Conservation (phyloP, 1,140 invertebrate genomes). For the Holcopasites calliopsidis region DNA sequence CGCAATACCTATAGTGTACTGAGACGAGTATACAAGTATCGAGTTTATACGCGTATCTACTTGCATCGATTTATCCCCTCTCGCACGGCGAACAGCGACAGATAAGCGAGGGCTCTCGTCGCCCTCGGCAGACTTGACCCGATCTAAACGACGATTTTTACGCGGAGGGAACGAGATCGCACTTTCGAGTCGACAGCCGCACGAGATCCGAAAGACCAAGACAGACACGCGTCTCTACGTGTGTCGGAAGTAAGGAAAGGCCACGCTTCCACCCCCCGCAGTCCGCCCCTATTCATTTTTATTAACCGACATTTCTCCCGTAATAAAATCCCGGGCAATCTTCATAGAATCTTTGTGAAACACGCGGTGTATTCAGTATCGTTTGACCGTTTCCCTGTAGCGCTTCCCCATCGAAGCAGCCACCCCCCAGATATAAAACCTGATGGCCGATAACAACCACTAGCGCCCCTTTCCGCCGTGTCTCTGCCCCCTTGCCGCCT, state of each 20-base stretch:
- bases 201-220: constrained; percentile 51
- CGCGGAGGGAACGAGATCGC: constrained; percentile 68
- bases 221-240: constrained; percentile 43
- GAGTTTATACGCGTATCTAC: no score
- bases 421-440: constrained; percentile 77
- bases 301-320: constrained; percentile 80
- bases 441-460: constrained; percentile 81
- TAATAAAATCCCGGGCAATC: constrained; percentile 80
- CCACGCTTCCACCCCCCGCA: constrained; percentile 1
- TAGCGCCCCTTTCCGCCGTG: constrained; percentile 63
- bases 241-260: constrained; percentile 48
- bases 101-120: constrained; percentile 20
- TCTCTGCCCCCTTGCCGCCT: not conserved
- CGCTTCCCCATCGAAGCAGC: constrained; percentile 20
- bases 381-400: constrained; percentile 61
- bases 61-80: no score
- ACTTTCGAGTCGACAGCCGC: constrained; percentile 71
- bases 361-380: constrained; percentile 78
- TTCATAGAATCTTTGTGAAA: constrained; percentile 81
- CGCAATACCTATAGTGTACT: no score
- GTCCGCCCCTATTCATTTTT: constrained; percentile 77
- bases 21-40: no score
- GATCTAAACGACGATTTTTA: constrained; percentile 67
- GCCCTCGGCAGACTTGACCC: constrained; percentile 15
- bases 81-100: constrained; percentile 53